A percentile compares a stretch with the other conserved stretches of the same genome.
These are phyloP conservation scores for Shinisaurus crocodilurus DNA, from an alignment of 2,113 vertebrate genomes.

Conservation along the genomic window DNA sequence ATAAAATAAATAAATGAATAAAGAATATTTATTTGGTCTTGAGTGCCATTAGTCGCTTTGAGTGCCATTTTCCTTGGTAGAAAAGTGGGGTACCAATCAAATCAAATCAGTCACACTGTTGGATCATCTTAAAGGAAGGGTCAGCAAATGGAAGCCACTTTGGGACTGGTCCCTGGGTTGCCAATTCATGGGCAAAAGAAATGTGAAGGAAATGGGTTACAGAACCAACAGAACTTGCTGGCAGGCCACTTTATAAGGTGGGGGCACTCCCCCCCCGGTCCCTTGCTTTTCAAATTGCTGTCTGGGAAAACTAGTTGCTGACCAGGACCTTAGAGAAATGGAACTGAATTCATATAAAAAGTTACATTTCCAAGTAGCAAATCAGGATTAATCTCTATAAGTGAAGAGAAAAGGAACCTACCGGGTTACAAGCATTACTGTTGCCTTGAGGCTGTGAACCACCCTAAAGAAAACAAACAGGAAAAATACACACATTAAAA, in stretches of 20 bases:
- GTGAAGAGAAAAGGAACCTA: neutral
- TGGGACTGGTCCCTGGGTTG: neutral
- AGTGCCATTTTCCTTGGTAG: no score
- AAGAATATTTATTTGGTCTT: no score
- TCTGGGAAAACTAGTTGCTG: neutral
- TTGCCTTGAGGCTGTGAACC: constrained; percentile 8
- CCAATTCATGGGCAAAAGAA: neutral
- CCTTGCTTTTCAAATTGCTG: neutral
- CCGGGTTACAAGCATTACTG: neutral
- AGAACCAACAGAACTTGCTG: neutral
- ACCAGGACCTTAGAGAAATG: neutral
- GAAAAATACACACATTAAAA: neutral
- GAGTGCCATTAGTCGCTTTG: no score
- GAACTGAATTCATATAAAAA: neutral
- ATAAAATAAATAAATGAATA: no score
- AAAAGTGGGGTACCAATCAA: neutral
- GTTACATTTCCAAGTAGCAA: neutral
- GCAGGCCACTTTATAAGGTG: neutral
- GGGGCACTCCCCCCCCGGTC: no score
- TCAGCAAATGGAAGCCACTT: neutral
- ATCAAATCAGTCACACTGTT: neutral
- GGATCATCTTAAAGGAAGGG: neutral
- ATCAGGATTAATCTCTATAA: neutral
- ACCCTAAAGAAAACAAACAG: neutral
- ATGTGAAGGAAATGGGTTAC: neutral